phyloP scores from a whole-genome alignment of 2,888 invertebrate genomes.

The Taphrorychus bicolor region DNA sequence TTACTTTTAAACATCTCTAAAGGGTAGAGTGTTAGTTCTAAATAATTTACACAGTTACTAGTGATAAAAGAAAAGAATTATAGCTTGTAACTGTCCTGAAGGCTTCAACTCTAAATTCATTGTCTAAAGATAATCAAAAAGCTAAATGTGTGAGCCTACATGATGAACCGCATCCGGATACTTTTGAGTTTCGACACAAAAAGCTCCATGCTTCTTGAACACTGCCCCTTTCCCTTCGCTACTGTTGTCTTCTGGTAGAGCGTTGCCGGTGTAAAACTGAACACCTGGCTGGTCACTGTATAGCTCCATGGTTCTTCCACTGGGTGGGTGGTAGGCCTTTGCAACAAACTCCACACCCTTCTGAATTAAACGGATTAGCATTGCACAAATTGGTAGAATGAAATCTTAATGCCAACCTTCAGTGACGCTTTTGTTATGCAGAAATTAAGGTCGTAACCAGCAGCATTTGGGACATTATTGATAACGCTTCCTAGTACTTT shows the following conservation, averaged over 20 bases:
- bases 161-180: conserved; percentile 90
- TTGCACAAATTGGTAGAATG: neutral
- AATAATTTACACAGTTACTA: no score
- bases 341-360: conserved; percentile 65
- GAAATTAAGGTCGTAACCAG: conserved; percentile 85
- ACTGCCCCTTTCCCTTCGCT: conserved; percentile 49
- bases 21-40: no score
- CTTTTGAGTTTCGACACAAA: conserved; percentile 91
- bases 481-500: conserved; percentile 72
- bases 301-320: conserved; percentile 74
- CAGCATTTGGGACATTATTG: conserved; percentile 66
- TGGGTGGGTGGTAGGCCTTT: conserved; percentile 70
- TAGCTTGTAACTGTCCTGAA: no score
- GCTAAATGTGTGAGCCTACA: conserved; percentile 61
- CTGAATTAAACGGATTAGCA: neutral
- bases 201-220: conserved; percentile 65
- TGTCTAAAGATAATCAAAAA: neutral
- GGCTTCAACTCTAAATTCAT: neutral
- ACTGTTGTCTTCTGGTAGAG: conserved; percentile 65
- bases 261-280: conserved; percentile 88
- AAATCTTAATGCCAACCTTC: no score
- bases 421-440: conserved; percentile 71
- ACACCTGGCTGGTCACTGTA: conserved; percentile 88
- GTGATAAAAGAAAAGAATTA: no score
- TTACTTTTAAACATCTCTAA: no score